Base-by-base conservation (phyloP, 2,888 invertebrate species). In the Sinohyriopsis cumingii region DNA sequence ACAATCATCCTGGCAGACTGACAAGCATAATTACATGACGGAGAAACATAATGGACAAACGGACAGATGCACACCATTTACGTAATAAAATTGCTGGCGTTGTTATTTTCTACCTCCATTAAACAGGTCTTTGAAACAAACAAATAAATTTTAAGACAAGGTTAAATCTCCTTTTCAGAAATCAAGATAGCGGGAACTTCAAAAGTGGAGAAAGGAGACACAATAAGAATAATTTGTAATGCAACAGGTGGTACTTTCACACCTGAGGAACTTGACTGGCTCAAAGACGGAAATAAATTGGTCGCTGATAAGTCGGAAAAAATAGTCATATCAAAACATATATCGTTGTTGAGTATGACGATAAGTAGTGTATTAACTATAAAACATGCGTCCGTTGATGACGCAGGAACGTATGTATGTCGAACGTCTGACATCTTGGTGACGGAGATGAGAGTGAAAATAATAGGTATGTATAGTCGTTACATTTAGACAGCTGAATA, bases 211-310 rank as follows among this genome's bases (percentile, higher is more conserved):
- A 81, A 81, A 45, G 83, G 82, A 9, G 80, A 82, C 28, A 73
- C 67, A 4, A 75, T 86, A 25, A 67, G 71, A 12, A 71, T 86
- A 59, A 72, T 68, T 55, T 86, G 86, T 72, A 86, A 86, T 68
- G 86, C 84, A 9, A 84, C 84, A 0, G 82, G 82, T 53, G 74
- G 78, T 24, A 80, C 79, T 22, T 79, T 78, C 18, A 81, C 84
- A 3, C 84, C 83, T 0, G 75, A 82, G 57, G 85, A 85, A 65
- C 73, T 86, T 61, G 82, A 85, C 67, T 86, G 86, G 86, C 78
- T 85, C 66, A 82, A 82, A 65, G 79, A 81, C 64, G 78, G 78
- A 33, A 67, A 79, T 64, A 81, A 80, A 71, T 70, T 86, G 33
- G 69, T 78, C 15, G 76, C 82, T 9, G 76, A 81, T 56, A 77